Conservation (phyloP, 2,888 invertebrate species). For the Agriopis leucophaearia region DNA sequence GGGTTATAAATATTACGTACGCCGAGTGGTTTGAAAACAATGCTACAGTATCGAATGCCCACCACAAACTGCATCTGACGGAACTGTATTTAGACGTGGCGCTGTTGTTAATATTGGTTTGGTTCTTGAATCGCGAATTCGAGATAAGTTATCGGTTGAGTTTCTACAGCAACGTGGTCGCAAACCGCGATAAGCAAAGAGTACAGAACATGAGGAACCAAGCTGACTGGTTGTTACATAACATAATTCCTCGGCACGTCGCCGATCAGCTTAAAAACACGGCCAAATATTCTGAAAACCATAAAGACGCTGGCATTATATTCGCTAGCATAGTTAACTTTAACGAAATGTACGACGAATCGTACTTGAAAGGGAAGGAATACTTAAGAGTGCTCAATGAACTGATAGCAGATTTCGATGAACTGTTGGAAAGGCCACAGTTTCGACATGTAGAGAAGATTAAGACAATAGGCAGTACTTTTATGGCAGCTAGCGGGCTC, state of each 20-base stretch:
- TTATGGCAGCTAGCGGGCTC: conserved; percentile 98
- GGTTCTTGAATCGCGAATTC: conserved; percentile 97
- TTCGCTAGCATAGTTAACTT: conserved; percentile 99
- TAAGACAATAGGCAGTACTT: conserved; percentile 98
- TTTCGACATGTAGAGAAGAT: conserved; percentile 98
- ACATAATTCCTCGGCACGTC: conserved; percentile 98
- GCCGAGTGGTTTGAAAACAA: conserved; percentile 56
- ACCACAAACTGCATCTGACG: conserved; percentile 72
- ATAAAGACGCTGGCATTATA: conserved; percentile 96
- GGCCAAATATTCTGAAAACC: conserved; percentile 97
- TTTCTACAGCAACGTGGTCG: conserved; percentile 97
- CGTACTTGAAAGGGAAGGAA: conserved; percentile 97
- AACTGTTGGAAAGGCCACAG: conserved; percentile 92
- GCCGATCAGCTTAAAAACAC: conserved; percentile 97
- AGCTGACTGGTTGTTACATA: conserved; percentile 98
- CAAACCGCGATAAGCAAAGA: conserved; percentile 94
- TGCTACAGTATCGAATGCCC: conserved; percentile 53
- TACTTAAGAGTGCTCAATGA: conserved; percentile 98
- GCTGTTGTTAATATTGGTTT: conserved; percentile 94
- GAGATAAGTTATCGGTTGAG: conserved; percentile 97
- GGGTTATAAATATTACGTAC: conserved; percentile 54
- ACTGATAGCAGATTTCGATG: conserved; percentile 98
- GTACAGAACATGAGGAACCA: conserved; percentile 98
- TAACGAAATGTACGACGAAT: conserved; percentile 99
- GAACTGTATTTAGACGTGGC: conserved; percentile 95